Conservation (phyloP, 2,113 vertebrate genomes). For the Tupaia chinensis region DNA sequence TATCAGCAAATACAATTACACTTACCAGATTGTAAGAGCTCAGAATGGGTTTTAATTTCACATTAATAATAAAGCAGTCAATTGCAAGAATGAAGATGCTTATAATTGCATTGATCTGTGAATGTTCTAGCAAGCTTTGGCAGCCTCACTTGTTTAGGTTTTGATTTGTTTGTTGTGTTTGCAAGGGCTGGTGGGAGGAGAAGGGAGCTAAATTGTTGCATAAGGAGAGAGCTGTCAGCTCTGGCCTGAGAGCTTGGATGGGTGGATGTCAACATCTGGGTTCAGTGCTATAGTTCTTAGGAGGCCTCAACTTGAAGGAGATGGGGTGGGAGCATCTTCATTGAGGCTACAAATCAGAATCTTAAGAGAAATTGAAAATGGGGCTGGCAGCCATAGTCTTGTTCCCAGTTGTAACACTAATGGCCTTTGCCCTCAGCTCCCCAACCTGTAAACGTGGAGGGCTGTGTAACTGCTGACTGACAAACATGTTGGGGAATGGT, state of each 20-base stretch:
- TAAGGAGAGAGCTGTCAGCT: neutral
- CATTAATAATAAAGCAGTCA: constrained; percentile 52
- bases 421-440: neutral
- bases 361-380: neutral
- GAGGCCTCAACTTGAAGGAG: accelerated
- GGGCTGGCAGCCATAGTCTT: neutral
- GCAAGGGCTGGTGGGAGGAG: neutral
- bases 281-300: neutral
- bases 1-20: constrained; percentile 1
- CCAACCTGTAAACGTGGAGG: neutral
- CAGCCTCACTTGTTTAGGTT: neutral
- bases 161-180: constrained; percentile 23
- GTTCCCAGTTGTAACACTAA: neutral
- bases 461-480: too few relatives aligned
- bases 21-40: neutral
- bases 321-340: neutral
- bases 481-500: neutral
- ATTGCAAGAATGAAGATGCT: constrained; percentile 26
- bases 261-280: neutral
- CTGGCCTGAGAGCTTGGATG: neutral
- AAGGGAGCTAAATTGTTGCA: neutral
- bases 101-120: neutral
- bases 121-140: constrained; percentile 12
- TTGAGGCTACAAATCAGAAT: neutral
- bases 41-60: constrained; percentile 37